Conservation (phyloP, 2,113 vertebrate species). For the Coregonus clupeaformis region DNA sequence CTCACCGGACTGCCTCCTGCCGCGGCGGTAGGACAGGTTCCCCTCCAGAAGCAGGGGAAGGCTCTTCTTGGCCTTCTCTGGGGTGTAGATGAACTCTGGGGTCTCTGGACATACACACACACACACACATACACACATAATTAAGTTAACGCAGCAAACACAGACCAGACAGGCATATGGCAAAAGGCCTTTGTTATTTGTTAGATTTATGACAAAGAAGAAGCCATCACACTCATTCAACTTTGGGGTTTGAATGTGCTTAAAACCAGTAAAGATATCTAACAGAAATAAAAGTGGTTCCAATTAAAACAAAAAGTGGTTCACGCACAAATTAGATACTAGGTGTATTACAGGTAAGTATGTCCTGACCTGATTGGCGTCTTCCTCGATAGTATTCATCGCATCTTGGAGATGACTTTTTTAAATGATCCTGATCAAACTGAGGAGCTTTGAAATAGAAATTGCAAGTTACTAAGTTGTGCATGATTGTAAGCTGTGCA, state of each 20-base stretch:
- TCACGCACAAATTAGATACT: background rate
- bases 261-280: too few relatives aligned
- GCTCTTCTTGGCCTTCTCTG: constrained; percentile 73
- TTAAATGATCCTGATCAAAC: constrained; percentile 68
- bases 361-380: constrained; percentile 80
- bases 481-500: background rate
- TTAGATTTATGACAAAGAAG: too few relatives aligned
- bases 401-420: constrained; percentile 68
- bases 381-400: constrained; percentile 77
- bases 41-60: constrained; percentile 72
- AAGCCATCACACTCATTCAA: background rate
- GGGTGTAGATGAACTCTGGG: constrained; percentile 66
- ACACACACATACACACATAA: background rate
- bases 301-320: background rate
- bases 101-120: background rate
- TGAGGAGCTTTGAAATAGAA: constrained; percentile 72
- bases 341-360: background rate
- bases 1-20: constrained; percentile 82
- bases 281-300: too few relatives aligned
- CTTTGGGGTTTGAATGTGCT: too few relatives aligned
- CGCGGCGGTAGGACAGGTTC: constrained; percentile 63
- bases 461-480: background rate
- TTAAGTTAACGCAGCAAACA: background rate
- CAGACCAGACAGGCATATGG: background rate
- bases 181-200: background rate